Evolutionary conservation across 2,797 vertebrate species (phyloP).

Genomic region (Esox lucius): DNA sequence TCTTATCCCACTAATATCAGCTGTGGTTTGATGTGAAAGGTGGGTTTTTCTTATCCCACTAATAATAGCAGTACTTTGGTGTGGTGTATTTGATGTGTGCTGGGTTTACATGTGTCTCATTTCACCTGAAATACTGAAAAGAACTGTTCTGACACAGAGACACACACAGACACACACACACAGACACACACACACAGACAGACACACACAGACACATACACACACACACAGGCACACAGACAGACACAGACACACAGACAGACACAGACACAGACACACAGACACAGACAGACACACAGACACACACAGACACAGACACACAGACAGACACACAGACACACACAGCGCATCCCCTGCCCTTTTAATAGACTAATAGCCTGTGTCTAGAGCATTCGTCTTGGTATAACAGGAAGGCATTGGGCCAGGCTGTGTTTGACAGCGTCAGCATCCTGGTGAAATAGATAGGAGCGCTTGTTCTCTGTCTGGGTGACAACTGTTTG

Average conservation of each 20-base stretch:
- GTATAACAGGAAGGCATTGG: neutral
- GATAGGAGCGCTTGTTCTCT: neutral
- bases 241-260: too few relatives aligned
- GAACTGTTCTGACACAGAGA: neutral
- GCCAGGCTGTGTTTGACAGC: neutral
- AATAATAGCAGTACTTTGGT: too few relatives aligned
- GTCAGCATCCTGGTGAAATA: neutral
- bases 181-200: too few relatives aligned
- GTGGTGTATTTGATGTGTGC: too few relatives aligned
- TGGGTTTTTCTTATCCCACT: too few relatives aligned
- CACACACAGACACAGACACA: too few relatives aligned
- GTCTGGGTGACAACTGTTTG: neutral
- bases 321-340: neutral
- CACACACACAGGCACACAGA: neutral
- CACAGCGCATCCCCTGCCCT: neutral
- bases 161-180: neutral
- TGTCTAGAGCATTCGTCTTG: neutral
- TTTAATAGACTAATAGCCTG: neutral
- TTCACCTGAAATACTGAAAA: too few relatives aligned
- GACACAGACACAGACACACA: too few relatives aligned
- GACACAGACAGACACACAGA: too few relatives aligned
- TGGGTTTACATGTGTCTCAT: too few relatives aligned
- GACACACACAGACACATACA: neutral
- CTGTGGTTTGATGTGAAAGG: too few relatives aligned
- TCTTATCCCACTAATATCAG: too few relatives aligned